Conservation (phyloP, 2,888 invertebrate genomes). For the Idaea aversata region DNA sequence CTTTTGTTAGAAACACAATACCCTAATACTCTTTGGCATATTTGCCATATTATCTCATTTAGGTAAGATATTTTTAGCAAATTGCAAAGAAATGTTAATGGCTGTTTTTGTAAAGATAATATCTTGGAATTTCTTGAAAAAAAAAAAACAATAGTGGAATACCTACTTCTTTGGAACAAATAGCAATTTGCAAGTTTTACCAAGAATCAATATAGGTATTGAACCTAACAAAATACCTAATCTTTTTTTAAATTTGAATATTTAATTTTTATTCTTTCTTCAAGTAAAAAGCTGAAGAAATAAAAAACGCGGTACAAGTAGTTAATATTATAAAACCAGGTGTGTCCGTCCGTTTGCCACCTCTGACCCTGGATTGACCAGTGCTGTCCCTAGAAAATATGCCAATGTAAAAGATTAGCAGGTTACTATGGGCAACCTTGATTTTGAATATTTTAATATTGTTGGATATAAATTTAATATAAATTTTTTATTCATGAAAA, state of each 20-base stretch:
- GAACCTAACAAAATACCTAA: neutral
- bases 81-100: constrained; percentile 27
- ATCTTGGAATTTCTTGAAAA: constrained; percentile 19
- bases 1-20: constrained; percentile 35
- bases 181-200: neutral
- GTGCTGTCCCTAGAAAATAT: constrained; percentile 38
- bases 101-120: constrained; percentile 34
- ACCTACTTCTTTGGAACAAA: constrained; percentile 8
- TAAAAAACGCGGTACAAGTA: neutral
- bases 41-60: constrained; percentile 28
- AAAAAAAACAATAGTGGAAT: constrained; percentile 17
- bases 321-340: constrained; percentile 38
- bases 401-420: constrained; percentile 56
- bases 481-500: too few species aligned
- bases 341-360: constrained; percentile 70
- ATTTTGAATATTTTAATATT: constrained; percentile 27
- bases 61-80: constrained; percentile 27
- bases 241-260: neutral
- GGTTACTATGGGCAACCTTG: constrained; percentile 43
- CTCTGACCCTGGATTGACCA: constrained; percentile 75
- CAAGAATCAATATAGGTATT: neutral
- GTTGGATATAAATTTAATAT: constrained; percentile 12
- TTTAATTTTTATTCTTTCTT: neutral
- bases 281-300: neutral
- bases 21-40: constrained; percentile 20